Percentiles rank a stretch among this genome's conserved stretches.
These are phyloP conservation scores for Dendroctonus ponderosae DNA, from an alignment of 1,140 invertebrate species.

Conservation along the genomic window DNA sequence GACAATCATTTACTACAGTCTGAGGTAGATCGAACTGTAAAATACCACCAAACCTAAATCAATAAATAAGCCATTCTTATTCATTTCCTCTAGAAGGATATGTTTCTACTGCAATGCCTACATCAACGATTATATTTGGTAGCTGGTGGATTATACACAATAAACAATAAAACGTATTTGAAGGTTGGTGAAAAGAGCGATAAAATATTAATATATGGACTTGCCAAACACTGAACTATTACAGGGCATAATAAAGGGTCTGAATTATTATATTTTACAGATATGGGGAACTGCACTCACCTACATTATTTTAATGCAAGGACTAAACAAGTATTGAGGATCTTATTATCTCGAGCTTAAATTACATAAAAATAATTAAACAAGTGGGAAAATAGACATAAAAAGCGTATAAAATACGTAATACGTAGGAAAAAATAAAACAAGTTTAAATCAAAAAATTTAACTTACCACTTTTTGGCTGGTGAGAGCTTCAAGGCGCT, in stretches of 20 bases:
- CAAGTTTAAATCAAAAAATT: no score
- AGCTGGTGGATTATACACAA: constrained; percentile 17
- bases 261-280: constrained; percentile 6
- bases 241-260: not conserved
- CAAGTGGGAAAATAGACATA: no score
- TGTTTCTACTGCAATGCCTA: constrained; percentile 25
- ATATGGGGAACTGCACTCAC: constrained; percentile 13
- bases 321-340: not conserved
- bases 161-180: constrained; percentile 31
- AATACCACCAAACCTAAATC: no score
- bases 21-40: constrained; percentile 11
- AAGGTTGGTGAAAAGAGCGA: constrained; percentile 6
- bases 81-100: constrained; percentile 10
- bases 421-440: no score
- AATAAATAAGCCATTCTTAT: no score
- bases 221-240: not conserved
- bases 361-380: no score
- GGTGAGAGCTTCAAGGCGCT: no score
- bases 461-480: no score
- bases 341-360: not conserved
- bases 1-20: constrained; percentile 5
- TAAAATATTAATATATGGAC: no score
- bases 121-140: constrained; percentile 21
- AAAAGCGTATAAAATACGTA: no score
- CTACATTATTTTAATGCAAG: constrained; percentile 20